These are phyloP conservation scores for Parasteatoda tepidariorum DNA, from an alignment of 1,140 invertebrate genomes.

Conservation along the genomic window DNA sequence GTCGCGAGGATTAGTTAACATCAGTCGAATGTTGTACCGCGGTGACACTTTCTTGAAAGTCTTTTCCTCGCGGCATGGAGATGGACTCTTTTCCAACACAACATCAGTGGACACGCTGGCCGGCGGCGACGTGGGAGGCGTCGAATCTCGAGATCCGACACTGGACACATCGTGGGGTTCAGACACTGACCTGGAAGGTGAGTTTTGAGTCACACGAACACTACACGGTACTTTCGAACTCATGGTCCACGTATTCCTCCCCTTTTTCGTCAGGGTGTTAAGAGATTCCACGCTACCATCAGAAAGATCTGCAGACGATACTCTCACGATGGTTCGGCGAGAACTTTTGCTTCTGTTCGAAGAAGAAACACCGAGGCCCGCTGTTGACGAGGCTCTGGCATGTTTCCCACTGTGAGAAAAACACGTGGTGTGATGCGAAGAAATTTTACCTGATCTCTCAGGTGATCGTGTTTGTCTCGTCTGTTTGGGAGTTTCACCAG, in stretches of 20 bases:
- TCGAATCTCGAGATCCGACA: constrained; percentile 19
- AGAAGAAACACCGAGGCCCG: not conserved
- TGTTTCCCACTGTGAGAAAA: constrained; percentile 25
- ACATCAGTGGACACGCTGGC: no score
- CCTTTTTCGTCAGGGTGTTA: not conserved
- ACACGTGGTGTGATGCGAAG: constrained; percentile 29
- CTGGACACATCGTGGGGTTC: constrained; percentile 51
- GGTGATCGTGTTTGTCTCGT: constrained; percentile 14
- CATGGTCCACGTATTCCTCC: constrained; percentile 9
- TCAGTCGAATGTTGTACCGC: constrained; percentile 49
- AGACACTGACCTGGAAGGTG: constrained; percentile 33
- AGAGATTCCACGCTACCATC: not conserved
- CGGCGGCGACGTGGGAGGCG: not conserved
- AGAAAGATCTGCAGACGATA: constrained; percentile 40
- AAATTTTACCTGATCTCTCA: not conserved
- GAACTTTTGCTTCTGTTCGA: not conserved
- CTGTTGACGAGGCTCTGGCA: constrained; percentile 2
- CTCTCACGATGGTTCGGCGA: constrained; percentile 28
- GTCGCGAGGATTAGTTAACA: no score
- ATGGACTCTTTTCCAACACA: not conserved
- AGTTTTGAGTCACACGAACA: not conserved
- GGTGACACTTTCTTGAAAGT: constrained; percentile 46
- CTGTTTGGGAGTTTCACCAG: not conserved
- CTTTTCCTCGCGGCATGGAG: no score
- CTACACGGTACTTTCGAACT: constrained; percentile 20